Base-by-base conservation (phyloP, 2,888 invertebrate genomes). In the Chalcosyrphus nemorum region DNA sequence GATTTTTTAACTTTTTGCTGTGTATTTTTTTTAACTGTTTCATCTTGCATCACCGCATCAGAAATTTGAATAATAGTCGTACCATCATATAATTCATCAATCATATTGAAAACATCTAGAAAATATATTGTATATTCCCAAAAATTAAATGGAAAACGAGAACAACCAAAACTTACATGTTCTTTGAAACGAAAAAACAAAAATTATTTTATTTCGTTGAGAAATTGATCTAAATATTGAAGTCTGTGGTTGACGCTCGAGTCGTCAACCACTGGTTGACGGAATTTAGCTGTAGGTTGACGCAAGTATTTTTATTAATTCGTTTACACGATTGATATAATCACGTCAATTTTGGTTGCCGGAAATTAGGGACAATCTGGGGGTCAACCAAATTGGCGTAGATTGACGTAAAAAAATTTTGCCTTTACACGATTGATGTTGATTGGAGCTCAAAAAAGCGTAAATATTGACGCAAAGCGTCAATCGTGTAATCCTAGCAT, bases 81-180 rank as follows among this genome's bases (percentile, higher is more conserved):
- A n/a, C n/a, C n/a, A 7, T 29, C 29, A 7, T 2, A 4, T 1
- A 29, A 29, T 5, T 29, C 4, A 29, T 1, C 7, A 2, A 24
- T 24, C 24, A 24, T 24, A 4, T 24, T 24, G 3, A 24, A 24
- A 24, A 24, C 24, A 2, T 4, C 24, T 24, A 24, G 24, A 24
- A 24, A 24, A 24, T 24, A 24, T 4, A 24, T 24, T 24, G 4
- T 4, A 24, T 24, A 24, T 24, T 24, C 24, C 2, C 24, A 24
- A 24, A 24, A 24, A 24, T 24, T 24, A 24, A 59, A 50, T 38
- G 9, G 2, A 50, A 43, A 61, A 50, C 32, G 11, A 38, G 21
- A 15, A 61, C 7, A 75, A 56, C 19, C 15, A 11, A 15, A 41
- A 21, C n/a, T 74, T 81, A 81, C 38, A 52, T 52, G 52, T 52